phyloP scores from a whole-genome alignment of 2,113 vertebrate species.

The Hydropotes inermis region DNA sequence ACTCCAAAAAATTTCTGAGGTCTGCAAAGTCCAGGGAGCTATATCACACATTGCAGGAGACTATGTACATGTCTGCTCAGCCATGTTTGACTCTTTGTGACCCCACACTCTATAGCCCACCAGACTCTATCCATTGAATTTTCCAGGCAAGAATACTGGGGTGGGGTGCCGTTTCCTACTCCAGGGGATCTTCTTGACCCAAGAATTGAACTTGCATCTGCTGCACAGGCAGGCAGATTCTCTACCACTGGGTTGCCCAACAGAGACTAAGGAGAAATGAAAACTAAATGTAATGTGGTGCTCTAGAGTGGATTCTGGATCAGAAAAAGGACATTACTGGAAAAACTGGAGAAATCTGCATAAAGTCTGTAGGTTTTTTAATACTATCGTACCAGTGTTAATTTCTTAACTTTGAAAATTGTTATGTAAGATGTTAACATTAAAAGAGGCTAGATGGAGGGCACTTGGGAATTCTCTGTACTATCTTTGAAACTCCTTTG shows the following conservation, averaged over 20 bases:
- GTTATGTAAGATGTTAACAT: neutral
- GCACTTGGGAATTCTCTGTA: neutral
- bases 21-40: neutral
- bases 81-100: neutral
- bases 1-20: neutral
- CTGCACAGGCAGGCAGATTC: neutral
- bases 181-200: neutral
- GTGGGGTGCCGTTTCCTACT: neutral
- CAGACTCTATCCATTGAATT: neutral
- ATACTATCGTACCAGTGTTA: neutral
- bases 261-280: neutral
- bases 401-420: neutral
- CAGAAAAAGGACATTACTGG: neutral
- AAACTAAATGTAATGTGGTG: neutral
- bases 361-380: neutral
- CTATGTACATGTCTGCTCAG: neutral
- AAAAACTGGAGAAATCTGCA: neutral
- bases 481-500: neutral
- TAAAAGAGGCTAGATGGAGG: neutral
- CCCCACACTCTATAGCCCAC: neutral
- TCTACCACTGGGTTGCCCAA: neutral
- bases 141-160: neutral
- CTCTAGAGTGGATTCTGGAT: neutral
- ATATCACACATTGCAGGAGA: neutral
- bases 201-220: neutral